These are phyloP conservation scores for Dallia pectoralis DNA, from an alignment of 2,797 vertebrate species.

Conservation along the genomic window DNA sequence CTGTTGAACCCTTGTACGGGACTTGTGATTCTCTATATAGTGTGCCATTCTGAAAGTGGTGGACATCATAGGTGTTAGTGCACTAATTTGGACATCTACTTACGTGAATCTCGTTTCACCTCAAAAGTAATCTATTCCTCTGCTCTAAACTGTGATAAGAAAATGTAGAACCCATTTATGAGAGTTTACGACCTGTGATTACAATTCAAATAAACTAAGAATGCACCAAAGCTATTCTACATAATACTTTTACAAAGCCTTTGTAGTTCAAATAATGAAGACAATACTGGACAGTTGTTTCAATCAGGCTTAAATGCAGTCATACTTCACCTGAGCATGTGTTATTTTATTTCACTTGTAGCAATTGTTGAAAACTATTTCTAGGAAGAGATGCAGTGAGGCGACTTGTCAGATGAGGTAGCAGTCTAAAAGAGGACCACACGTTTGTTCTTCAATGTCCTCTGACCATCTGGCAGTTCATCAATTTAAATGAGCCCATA, in stretches of 20 bases:
- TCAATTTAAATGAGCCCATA: constrained; percentile 40
- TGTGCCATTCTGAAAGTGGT: neutral
- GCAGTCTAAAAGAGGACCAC: constrained; percentile 17
- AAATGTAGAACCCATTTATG: neutral
- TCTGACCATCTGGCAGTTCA: constrained; percentile 42
- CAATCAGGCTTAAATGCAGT: neutral
- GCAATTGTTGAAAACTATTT: constrained; percentile 1
- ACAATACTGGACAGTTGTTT: neutral
- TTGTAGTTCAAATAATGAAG: neutral
- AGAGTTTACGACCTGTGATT: neutral
- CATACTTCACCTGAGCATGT: neutral
- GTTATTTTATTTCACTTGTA: neutral
- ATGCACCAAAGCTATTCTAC: neutral
- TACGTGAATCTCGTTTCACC: neutral
- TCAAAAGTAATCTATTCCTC: neutral
- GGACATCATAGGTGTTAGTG: neutral
- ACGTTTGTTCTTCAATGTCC: constrained; percentile 25
- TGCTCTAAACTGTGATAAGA: neutral
- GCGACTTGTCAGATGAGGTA: constrained; percentile 3
- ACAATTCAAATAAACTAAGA: neutral
- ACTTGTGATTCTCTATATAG: constrained; percentile 23
- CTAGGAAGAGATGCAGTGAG: constrained; percentile 3
- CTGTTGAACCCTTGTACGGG: neutral
- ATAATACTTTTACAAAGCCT: neutral
- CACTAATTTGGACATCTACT: neutral